Evolutionary conservation across 2,113 vertebrate species (phyloP).

Genomic region (Hiodon tergisus): DNA sequence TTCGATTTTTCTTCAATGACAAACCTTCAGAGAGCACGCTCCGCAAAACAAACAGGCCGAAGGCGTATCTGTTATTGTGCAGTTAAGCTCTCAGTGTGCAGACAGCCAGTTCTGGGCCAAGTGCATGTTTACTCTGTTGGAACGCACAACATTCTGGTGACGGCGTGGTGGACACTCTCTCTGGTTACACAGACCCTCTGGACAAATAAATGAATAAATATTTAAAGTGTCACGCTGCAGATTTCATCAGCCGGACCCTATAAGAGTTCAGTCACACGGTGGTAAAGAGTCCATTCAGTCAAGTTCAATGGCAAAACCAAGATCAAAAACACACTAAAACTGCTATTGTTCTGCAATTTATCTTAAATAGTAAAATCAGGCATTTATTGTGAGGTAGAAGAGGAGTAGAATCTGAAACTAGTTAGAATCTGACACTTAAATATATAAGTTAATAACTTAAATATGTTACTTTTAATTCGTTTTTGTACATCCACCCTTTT

Average conservation of each 20-base stretch:
- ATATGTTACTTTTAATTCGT: too few species aligned
- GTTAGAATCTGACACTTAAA: too few species aligned
- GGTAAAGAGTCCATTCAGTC: background rate
- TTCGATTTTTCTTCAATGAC: too few species aligned
- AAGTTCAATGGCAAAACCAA: background rate
- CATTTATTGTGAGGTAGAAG: too few species aligned
- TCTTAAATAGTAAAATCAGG: too few species aligned
- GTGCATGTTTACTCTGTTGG: constrained; percentile 55
- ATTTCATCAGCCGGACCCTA: background rate
- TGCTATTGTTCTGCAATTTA: too few species aligned
- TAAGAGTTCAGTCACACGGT: background rate
- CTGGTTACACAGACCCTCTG: constrained; percentile 42
- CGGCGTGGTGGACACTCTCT: constrained; percentile 34
- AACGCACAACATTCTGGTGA: constrained; percentile 42
- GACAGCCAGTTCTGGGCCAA: constrained; percentile 49
- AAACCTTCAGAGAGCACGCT: background rate
- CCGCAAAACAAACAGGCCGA: too few species aligned
- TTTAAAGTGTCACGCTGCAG: background rate
- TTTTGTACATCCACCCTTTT: too few species aligned
- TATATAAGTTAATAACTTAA: too few species aligned
- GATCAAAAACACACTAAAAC: too few species aligned
- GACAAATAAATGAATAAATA: background rate
- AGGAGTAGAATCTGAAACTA: too few species aligned
- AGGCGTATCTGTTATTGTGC: too few species aligned
- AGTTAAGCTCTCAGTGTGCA: constrained; percentile 41